Conservation (phyloP, 2,113 vertebrate species). For the Pygathrix nemaeus region DNA sequence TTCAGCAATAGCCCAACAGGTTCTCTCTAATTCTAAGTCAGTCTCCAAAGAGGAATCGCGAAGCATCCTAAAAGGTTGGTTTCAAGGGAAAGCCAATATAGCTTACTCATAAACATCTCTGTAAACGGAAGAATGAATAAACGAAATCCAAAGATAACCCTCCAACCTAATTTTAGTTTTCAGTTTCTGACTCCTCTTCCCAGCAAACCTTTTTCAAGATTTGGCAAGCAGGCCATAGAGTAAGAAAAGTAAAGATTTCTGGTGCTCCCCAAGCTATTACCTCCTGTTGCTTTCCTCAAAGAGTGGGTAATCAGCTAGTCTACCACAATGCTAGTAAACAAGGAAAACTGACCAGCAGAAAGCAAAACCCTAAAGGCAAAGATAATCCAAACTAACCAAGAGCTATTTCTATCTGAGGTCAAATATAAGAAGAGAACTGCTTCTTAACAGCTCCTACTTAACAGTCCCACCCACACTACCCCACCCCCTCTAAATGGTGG, state of each 20-base stretch:
- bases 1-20: background rate
- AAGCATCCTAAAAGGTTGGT: background rate
- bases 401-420: background rate
- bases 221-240: background rate
- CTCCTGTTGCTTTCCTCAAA: constrained; percentile 17
- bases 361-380: constrained; percentile 21
- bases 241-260: constrained; percentile 45
- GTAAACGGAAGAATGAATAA: background rate
- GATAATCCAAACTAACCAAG: background rate
- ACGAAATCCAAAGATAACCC: constrained; percentile 45
- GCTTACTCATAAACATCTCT: constrained; percentile 29
- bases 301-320: constrained; percentile 28
- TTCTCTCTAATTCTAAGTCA: background rate
- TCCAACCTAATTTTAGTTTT: constrained; percentile 62
- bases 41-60: background rate
- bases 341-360: background rate
- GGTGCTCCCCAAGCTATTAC: background rate
- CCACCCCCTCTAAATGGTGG: background rate
- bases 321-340: constrained; percentile 5
- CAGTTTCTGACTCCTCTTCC: constrained; percentile 48
- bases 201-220: constrained; percentile 33
- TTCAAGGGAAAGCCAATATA: constrained; percentile 19
- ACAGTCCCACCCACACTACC: background rate
- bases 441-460: background rate
- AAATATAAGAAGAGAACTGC: background rate